Evolutionary conservation across 23 tunicate species (phyloP).

Genomic region (Corella eumyota): DNA sequence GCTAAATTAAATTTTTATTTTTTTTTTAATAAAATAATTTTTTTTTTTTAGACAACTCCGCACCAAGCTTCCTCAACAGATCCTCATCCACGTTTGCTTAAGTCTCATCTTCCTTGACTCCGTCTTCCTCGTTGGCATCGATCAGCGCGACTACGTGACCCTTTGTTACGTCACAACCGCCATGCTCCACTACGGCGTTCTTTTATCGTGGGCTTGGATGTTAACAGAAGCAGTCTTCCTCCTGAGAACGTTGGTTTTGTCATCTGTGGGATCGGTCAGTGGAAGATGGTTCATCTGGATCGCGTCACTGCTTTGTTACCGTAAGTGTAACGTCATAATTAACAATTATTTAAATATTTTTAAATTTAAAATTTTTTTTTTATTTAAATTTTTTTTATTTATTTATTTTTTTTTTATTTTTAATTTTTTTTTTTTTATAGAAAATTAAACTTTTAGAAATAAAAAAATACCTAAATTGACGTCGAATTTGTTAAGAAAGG

Average conservation of each 20-base stretch:
- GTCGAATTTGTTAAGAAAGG: too few relatives aligned
- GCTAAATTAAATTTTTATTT: background rate
- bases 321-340: constrained; percentile 16
- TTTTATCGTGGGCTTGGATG: constrained; percentile 77
- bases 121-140: constrained; percentile 61
- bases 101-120: constrained; percentile 36
- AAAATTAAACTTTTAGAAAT: too few relatives aligned
- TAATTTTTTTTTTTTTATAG: too few relatives aligned
- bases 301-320: constrained; percentile 26
- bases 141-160: constrained; percentile 5
- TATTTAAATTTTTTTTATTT: background rate
- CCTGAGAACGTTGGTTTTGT: constrained; percentile 35
- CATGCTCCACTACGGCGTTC: constrained; percentile 59
- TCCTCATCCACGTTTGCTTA: constrained; percentile 51
- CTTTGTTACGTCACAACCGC: constrained; percentile 38
- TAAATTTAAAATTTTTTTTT: background rate
- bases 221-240: constrained; percentile 60
- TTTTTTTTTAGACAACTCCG: constrained; percentile 52
- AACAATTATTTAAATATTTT: background rate
- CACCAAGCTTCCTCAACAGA: constrained; percentile 46
- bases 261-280: constrained; percentile 8
- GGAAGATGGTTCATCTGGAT: constrained; percentile 22
- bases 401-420: background rate
- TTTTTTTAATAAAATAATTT: background rate
- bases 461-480: too few relatives aligned